A percentile compares a stretch with the other conserved stretches of the same genome.
These are phyloP conservation scores for Drosophila parvula DNA, from an alignment of 1,140 invertebrate genomes.

Conservation along the genomic window DNA sequence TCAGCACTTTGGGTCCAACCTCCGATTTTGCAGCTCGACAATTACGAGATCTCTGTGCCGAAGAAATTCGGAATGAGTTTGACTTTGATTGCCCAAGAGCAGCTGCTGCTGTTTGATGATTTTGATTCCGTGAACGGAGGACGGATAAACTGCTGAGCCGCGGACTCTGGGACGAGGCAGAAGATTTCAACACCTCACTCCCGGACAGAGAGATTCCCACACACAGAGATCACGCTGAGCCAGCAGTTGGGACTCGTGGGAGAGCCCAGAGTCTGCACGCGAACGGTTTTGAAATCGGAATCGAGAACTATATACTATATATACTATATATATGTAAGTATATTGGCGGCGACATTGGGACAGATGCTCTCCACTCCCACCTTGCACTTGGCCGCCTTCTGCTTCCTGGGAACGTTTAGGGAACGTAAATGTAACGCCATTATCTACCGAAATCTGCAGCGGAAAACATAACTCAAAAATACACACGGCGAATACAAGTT, in stretches of 20 bases:
- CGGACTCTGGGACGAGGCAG: constrained; percentile 17
- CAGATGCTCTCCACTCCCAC: constrained; percentile 2
- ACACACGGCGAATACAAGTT: constrained; percentile 53
- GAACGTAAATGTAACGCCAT: constrained; percentile 77
- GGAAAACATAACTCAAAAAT: constrained; percentile 82
- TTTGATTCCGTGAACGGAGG: constrained; percentile 61
- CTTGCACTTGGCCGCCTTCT: neutral
- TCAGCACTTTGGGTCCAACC: constrained; percentile 32
- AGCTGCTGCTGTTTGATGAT: constrained; percentile 4
- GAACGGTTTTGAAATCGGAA: constrained; percentile 54
- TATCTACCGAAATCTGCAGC: constrained; percentile 75
- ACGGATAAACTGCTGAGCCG: constrained; percentile 68
- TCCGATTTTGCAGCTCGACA: constrained; percentile 27
- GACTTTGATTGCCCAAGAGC: constrained; percentile 31
- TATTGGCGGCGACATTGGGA: constrained; percentile 14
- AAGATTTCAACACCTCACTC: constrained; percentile 64
- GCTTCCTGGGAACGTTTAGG: constrained; percentile 53
- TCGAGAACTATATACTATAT: neutral
- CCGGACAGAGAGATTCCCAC: constrained; percentile 14
- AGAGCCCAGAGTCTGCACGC: constrained; percentile 40
- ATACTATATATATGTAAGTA: neutral
- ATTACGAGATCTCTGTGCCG: neutral
- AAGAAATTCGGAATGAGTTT: neutral
- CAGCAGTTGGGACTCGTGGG: constrained; percentile 52
- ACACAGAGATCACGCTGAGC: constrained; percentile 45